phyloP scores from a whole-genome alignment of 2,888 invertebrate genomes.

The Calameuta pallipes region DNA sequence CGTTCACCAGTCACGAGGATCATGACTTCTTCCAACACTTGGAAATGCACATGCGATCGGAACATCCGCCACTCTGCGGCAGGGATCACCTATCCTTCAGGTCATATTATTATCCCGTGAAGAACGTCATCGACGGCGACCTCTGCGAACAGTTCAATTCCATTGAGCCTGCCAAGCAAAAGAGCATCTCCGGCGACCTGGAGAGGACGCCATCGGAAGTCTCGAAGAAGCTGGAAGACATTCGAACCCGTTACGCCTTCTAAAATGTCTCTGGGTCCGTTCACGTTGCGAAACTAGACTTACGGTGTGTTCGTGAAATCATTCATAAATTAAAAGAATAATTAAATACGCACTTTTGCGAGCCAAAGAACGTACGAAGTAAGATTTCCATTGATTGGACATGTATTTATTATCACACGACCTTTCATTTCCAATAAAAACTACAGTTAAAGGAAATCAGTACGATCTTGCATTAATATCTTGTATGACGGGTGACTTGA shows the following conservation, averaged over 20 bases:
- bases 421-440: background rate
- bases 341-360: background rate
- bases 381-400: background rate
- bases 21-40: conserved; percentile 99
- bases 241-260: conserved; percentile 98
- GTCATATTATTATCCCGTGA: conserved; percentile 97
- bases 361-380: background rate
- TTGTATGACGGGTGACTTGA: background rate
- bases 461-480: background rate
- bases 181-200: conserved; percentile 92
- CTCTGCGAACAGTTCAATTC: conserved; percentile 99
- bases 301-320: background rate
- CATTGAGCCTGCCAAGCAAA: conserved; percentile 93
- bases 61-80: conserved; percentile 95
- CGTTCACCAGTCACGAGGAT: conserved; percentile 96
- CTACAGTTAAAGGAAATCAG: background rate
- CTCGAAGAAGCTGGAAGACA: conserved; percentile 98
- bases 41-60: conserved; percentile 99
- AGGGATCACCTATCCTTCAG: conserved; percentile 97
- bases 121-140: conserved; percentile 99
- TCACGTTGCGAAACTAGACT: background rate
- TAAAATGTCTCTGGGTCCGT: conserved; percentile 68
- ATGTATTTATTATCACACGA: background rate
- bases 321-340: background rate
- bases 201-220: conserved; percentile 97